These are phyloP conservation scores for Stictocephala bisonia DNA, from an alignment of 2,888 invertebrate genomes.

Conservation along the genomic window DNA sequence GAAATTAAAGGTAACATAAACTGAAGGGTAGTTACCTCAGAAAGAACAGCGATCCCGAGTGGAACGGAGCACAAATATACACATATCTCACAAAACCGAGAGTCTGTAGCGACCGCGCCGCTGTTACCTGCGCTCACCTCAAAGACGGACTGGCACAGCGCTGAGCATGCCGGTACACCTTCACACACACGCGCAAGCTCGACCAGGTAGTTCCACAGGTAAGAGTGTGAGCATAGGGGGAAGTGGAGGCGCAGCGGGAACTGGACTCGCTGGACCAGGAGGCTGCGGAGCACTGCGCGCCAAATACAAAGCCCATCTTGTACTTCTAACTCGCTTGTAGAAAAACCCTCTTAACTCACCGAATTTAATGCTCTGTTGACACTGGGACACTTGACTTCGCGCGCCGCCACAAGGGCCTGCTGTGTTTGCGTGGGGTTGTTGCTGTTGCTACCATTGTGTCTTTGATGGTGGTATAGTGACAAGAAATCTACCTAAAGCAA, in stretches of 20 bases:
- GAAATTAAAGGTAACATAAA: neutral
- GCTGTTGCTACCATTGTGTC: neutral
- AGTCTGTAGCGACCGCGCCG: neutral
- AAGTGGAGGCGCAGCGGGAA: constrained; percentile 41
- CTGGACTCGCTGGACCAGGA: constrained; percentile 29
- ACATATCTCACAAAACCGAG: neutral
- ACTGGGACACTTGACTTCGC: constrained; percentile 23
- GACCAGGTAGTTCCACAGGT: constrained; percentile 43
- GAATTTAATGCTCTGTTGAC: constrained; percentile 39
- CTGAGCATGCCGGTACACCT: constrained; percentile 36
- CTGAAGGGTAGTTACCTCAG: neutral
- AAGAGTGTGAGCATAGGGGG: constrained; percentile 41
- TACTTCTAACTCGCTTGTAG: neutral
- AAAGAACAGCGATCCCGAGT: neutral
- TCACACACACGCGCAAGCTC: constrained; percentile 17
- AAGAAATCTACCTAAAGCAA: no score
- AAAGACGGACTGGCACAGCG: constrained; percentile 25
- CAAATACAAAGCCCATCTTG: constrained; percentile 17
- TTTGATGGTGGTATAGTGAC: no score
- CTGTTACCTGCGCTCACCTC: constrained; percentile 17
- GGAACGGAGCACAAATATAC: neutral
- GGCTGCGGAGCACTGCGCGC: constrained; percentile 7
- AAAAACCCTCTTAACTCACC: constrained; percentile 21
- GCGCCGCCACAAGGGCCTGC: neutral
- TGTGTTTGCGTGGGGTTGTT: neutral